A percentile compares a stretch with the other conserved stretches of the same genome.
Conservation (phyloP, 1,140 invertebrate species). For the Phymorhynchus buccinoides region DNA sequence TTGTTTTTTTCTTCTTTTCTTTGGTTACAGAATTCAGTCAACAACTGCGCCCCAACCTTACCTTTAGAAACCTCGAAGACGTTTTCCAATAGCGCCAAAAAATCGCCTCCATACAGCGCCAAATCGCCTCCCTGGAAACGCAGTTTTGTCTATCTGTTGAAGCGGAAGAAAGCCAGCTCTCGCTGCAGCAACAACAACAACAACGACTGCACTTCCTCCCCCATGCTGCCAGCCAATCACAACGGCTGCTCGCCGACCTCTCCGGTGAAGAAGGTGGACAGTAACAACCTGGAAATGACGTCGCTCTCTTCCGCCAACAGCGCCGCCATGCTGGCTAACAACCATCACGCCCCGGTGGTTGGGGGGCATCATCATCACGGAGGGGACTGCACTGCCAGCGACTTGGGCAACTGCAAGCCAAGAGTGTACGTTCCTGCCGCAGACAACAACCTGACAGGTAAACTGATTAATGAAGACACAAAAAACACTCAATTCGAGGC, state of each 20-base stretch:
- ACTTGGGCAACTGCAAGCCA: conserved; percentile 21
- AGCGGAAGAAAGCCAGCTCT: conserved; percentile 52
- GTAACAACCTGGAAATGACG: conserved; percentile 39
- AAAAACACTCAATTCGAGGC: no score
- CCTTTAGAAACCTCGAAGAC: conserved; percentile 52
- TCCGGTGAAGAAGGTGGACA: conserved; percentile 37
- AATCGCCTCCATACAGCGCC: conserved; percentile 47
- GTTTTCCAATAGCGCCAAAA: no score
- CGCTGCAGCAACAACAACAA: conserved; percentile 55
- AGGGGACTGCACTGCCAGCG: not conserved
- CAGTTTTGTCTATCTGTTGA: conserved; percentile 63
- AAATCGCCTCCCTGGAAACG: conserved; percentile 56
- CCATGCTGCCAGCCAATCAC: conserved; percentile 35
- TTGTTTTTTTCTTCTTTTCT: not conserved
- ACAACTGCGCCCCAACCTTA: conserved; percentile 30
- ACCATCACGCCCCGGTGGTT: conserved; percentile 21
- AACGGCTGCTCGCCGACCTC: conserved; percentile 51
- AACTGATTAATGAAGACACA: no score
- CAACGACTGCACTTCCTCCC: conserved; percentile 47
- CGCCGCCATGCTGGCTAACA: conserved; percentile 34
- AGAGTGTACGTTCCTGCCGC: conserved; percentile 13
- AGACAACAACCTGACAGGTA: conserved; percentile 30
- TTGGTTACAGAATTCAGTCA: conserved; percentile 56
- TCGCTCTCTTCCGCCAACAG: conserved; percentile 33
- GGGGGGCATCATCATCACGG: not conserved